Evolutionary conservation across 2,797 vertebrate species (phyloP).

Genomic region (Ctenosaura bakeri): DNA sequence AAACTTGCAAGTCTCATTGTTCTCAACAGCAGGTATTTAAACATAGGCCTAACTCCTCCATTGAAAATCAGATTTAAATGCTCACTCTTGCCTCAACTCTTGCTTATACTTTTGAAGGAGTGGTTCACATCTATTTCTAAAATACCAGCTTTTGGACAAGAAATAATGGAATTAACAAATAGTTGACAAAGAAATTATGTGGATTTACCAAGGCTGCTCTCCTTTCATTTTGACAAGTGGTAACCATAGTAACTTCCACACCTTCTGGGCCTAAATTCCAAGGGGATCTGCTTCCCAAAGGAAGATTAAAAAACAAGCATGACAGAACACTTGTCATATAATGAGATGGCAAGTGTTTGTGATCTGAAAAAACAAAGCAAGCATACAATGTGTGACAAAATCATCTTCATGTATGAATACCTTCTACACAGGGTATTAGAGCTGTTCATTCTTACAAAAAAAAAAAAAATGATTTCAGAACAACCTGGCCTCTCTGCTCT

Average conservation of each 20-base stretch:
- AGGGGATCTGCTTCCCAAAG: constrained; percentile 15
- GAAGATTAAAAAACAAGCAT: constrained; percentile 13
- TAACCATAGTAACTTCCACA: constrained; percentile 34
- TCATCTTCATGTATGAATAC: neutral
- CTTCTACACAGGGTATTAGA: neutral
- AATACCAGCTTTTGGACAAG: constrained; percentile 20
- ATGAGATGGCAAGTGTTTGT: neutral
- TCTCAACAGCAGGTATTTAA: constrained; percentile 1
- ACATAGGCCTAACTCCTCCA: neutral
- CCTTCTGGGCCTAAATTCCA: constrained; percentile 19
- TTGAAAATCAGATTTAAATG: neutral
- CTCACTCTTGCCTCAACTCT: neutral
- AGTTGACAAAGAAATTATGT: constrained; percentile 11
- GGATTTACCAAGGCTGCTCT: neutral
- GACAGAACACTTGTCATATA: constrained; percentile 27
- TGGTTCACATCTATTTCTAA: neutral
- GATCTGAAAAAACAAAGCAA: constrained; percentile 7
- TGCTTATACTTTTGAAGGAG: neutral
- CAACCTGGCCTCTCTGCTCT: neutral
- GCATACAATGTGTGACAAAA: neutral
- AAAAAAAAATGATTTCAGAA: neutral
- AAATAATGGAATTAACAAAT: constrained; percentile 32
- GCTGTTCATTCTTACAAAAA: neutral
- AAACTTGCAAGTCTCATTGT: neutral
- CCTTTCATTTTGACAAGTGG: constrained; percentile 11